phyloP scores from a whole-genome alignment of 2,888 invertebrate genomes.

The Caenorhabditis parvicauda region DNA sequence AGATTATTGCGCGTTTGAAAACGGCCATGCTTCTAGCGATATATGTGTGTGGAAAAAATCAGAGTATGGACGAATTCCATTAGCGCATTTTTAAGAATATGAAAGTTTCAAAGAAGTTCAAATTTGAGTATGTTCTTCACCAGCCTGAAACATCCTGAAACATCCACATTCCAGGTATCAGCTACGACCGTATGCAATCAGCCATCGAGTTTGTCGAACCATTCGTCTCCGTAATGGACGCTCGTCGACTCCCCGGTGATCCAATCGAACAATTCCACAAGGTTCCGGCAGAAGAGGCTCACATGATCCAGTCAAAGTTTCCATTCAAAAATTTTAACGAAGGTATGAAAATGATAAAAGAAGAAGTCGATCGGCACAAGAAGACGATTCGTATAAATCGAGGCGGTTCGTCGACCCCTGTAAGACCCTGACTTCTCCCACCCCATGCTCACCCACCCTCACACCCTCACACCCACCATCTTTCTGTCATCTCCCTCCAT shows the following conservation, averaged over 20 bases:
- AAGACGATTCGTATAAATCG: too few relatives aligned
- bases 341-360: neutral
- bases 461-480: neutral
- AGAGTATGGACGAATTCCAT: too few relatives aligned
- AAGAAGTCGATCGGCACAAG: neutral
- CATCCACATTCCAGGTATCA: slow-evolving; percentile 16
- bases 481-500: neutral
- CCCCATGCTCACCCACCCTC: too few relatives aligned
- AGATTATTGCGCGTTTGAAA: too few relatives aligned
- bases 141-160: too few relatives aligned
- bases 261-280: slow-evolving; percentile 5
- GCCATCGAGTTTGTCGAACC: slow-evolving; percentile 46
- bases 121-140: slow-evolving; percentile 14
- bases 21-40: too few relatives aligned
- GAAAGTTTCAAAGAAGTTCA: too few relatives aligned
- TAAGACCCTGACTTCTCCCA: too few relatives aligned
- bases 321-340: neutral
- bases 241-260: slow-evolving; percentile 2
- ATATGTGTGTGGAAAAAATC: too few relatives aligned
- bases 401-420: too few relatives aligned
- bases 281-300: slow-evolving; percentile 2
- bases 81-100: slow-evolving; percentile 6
- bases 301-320: slow-evolving; percentile 6
- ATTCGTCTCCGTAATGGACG: slow-evolving; percentile 27
- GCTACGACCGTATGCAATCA: slow-evolving; percentile 13